Percentiles rank a stretch among this genome's conserved stretches.
Evolutionary conservation across 2,888 invertebrate genomes (phyloP).

Genomic region (Smittia sp.): DNA sequence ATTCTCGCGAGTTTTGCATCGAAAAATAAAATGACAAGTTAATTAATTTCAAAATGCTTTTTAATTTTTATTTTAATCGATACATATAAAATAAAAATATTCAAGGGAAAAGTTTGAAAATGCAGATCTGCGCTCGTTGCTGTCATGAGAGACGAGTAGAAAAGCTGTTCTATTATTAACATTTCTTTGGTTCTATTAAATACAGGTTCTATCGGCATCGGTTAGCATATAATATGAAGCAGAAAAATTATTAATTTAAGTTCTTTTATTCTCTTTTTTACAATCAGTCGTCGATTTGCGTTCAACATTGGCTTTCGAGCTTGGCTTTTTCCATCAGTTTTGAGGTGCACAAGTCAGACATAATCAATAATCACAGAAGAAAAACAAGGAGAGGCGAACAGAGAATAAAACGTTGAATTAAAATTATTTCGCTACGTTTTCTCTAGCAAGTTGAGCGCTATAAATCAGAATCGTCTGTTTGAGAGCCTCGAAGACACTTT

Average conservation of each 20-base stretch:
- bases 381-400: neutral
- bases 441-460: neutral
- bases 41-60: neutral
- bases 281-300: neutral
- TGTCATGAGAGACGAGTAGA: no score
- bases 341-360: neutral
- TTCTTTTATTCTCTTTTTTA: neutral
- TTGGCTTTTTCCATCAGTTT: neutral
- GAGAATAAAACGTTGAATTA: neutral
- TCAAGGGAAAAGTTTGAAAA: no score
- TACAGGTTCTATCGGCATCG: neutral
- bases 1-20: neutral
- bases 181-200: slow-evolving; percentile 17
- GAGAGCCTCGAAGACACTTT: neutral
- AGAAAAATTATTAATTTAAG: neutral
- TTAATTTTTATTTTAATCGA: no score
- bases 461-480: neutral
- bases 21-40: slow-evolving; percentile 7
- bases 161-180: neutral
- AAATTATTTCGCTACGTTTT: neutral
- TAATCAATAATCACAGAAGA: slow-evolving; percentile 8
- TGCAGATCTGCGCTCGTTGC: no score
- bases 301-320: neutral
- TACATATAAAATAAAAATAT: no score
- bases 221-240: neutral